Conservation (phyloP, 2,797 vertebrate genomes). For the Florisuga fusca region DNA sequence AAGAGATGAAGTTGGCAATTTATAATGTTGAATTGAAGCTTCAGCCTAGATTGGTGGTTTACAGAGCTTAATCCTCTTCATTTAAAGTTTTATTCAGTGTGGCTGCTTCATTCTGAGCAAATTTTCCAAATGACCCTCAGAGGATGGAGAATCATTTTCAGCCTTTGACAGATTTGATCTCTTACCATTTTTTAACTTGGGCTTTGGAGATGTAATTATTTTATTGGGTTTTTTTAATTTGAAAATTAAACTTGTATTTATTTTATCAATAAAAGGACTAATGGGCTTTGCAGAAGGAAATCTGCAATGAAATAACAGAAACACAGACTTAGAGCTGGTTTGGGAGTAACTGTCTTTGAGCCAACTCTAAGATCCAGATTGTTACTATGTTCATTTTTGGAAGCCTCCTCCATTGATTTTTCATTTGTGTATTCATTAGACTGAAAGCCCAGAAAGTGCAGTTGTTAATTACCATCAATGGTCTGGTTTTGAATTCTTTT, state of each 20-base stretch:
- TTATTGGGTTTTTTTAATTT: background rate
- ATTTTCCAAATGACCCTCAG: slow-evolving; percentile 11
- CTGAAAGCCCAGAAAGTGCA: slow-evolving; percentile 60
- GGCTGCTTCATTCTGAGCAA: background rate
- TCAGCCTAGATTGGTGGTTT: slow-evolving; percentile 12
- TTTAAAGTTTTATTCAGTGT: slow-evolving; percentile 35
- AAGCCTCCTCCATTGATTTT: slow-evolving; percentile 67
- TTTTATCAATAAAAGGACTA: slow-evolving; percentile 9
- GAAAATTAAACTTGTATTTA: slow-evolving; percentile 42
- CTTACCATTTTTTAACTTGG: background rate
- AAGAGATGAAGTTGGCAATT: slow-evolving; percentile 43
- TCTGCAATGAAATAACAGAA: background rate
- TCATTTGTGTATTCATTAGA: slow-evolving; percentile 64
- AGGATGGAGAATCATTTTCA: background rate
- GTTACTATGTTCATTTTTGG: slow-evolving; percentile 61
- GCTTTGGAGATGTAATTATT: slow-evolving; percentile 15
- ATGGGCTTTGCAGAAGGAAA: background rate
- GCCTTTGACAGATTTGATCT: background rate
- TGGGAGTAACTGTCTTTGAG: slow-evolving; percentile 43
- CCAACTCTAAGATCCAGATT: slow-evolving; percentile 48
- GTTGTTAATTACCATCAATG: slow-evolving; percentile 67
- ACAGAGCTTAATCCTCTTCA: slow-evolving; percentile 38
- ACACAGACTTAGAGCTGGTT: background rate
- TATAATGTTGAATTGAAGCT: slow-evolving; percentile 35
- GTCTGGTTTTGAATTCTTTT: slow-evolving; percentile 43